A percentile compares a stretch with the other conserved stretches of the same genome.
Conservation (phyloP, 2,797 vertebrate genomes). For the Ceryle rudis region DNA sequence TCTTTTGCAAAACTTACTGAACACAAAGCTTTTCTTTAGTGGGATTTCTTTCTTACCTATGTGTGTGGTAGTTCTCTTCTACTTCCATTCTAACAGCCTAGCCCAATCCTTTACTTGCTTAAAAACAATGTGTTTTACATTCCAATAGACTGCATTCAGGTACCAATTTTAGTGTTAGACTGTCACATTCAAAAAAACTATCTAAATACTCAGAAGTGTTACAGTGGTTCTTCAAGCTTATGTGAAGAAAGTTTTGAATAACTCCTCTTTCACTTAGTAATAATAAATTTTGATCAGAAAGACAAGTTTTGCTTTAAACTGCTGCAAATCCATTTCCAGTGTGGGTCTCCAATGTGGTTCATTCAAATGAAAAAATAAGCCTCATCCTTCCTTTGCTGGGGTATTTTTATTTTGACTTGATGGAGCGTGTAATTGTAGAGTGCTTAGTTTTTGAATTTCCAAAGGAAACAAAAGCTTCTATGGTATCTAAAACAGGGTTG, state of each 20-base stretch:
- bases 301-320: not conserved
- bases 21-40: not conserved
- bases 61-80: not conserved
- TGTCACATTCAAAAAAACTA: not conserved
- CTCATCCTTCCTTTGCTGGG: not conserved
- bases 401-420: constrained; percentile 32
- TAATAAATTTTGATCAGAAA: not conserved
- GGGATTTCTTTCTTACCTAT: not conserved
- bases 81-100: not conserved
- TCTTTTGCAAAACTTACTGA: not conserved
- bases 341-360: not conserved
- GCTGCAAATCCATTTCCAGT: not conserved
- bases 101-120: not conserved
- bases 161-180: not conserved
- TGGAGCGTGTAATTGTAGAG: constrained; percentile 3
- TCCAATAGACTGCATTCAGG: not conserved
- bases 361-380: not conserved
- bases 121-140: not conserved
- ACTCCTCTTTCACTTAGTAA: not conserved
- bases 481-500: not conserved
- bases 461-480: not conserved
- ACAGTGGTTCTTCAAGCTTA: not conserved
- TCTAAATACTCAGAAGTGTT: not conserved
- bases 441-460: not conserved
- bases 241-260: not conserved